These are phyloP conservation scores for Passer montanus DNA, from an alignment of 2,113 vertebrate genomes.

Conservation along the genomic window DNA sequence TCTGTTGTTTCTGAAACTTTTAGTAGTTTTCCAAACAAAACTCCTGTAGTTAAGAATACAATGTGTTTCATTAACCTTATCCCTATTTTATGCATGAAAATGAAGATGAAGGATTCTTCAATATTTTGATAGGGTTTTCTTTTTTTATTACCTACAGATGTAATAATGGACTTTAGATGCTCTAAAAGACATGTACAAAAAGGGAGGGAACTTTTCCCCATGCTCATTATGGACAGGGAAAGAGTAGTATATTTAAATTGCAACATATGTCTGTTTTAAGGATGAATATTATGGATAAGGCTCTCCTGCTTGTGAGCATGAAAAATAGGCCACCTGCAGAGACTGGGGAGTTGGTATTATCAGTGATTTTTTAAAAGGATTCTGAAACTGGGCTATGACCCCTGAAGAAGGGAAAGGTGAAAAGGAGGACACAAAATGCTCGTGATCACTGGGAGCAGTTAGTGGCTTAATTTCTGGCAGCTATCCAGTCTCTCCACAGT, in stretches of 20 bases:
- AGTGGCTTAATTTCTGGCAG: not conserved
- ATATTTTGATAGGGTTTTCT: not conserved
- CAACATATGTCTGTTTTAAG: not conserved
- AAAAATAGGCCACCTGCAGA: not conserved
- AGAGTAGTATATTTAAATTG: not conserved
- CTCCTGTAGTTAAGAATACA: not conserved
- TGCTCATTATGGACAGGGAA: not conserved
- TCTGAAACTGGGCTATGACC: not conserved
- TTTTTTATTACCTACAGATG: not conserved
- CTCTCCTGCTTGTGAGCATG: not conserved
- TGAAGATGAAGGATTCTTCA: not conserved
- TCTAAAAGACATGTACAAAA: not conserved
- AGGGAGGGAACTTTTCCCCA: fast-evolving
- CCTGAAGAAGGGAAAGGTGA: not conserved
- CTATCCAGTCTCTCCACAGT: not conserved
- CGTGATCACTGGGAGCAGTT: not conserved
- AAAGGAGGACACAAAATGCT: not conserved
- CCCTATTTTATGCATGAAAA: not conserved
- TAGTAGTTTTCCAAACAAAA: not conserved
- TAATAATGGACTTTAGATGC: not conserved
- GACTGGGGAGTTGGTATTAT: not conserved
- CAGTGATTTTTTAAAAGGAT: fast-evolving
- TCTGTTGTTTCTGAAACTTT: not conserved
- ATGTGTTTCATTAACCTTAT: not conserved
- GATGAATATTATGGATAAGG: not conserved